Evolutionary conservation across 2,888 invertebrate genomes (phyloP).

Genomic region (Spodoptera exigua): DNA sequence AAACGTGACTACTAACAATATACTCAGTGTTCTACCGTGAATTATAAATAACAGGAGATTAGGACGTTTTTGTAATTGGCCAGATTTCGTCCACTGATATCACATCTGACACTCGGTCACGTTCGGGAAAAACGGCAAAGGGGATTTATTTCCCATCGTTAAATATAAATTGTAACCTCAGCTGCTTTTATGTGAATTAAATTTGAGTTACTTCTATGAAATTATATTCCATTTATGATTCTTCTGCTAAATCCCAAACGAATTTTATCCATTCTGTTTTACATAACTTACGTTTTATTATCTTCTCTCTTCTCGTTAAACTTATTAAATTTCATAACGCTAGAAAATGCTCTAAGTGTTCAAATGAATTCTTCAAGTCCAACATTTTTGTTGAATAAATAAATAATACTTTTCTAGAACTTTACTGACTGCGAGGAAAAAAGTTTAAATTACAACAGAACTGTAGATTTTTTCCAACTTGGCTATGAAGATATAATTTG

Average conservation of each 20-base stretch:
- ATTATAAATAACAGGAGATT: constrained; percentile 62
- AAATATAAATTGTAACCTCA: constrained; percentile 36
- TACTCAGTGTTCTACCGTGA: constrained; percentile 50
- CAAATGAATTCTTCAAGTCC: constrained; percentile 44
- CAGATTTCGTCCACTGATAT: constrained; percentile 56
- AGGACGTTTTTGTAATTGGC: constrained; percentile 59
- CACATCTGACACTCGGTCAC: constrained; percentile 60
- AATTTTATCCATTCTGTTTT: too few relatives aligned
- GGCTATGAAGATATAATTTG: constrained; percentile 51
- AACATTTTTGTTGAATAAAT: constrained; percentile 45
- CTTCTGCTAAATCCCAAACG: not conserved
- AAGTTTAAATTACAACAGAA: constrained; percentile 45
- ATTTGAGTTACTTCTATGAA: not conserved
- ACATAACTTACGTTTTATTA: not conserved
- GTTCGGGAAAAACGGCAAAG: constrained; percentile 58
- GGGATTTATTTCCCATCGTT: constrained; percentile 47
- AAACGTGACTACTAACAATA: constrained; percentile 58
- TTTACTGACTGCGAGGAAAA: constrained; percentile 42
- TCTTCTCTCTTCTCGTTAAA: constrained; percentile 17
- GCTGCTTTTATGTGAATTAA: constrained; percentile 28
- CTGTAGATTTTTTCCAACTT: constrained; percentile 40
- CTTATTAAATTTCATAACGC: constrained; percentile 29
- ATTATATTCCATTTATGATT: not conserved
- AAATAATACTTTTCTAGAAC: constrained; percentile 48
- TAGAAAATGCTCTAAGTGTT: constrained; percentile 29